A percentile compares a stretch with the other conserved stretches of the same genome.
Conservation (phyloP, 2,797 vertebrate genomes). For the Chelon labrosus region DNA sequence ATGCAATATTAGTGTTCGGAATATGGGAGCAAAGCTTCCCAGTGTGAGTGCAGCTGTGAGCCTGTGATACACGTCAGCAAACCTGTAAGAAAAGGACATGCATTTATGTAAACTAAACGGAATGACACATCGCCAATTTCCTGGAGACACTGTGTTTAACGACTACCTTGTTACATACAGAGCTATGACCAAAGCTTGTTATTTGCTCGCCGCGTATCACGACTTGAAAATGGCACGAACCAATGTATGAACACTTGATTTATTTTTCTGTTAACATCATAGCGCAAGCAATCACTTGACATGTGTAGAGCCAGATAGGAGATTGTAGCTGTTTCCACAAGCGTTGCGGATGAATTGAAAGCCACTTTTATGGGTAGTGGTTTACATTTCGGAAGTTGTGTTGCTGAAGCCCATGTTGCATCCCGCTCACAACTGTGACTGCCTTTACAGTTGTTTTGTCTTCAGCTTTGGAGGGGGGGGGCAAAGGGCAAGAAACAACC, state of each 20-base stretch:
- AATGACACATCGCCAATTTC: not conserved
- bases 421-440: not conserved
- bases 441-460: conserved; percentile 1
- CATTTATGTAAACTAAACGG: not conserved
- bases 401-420: not conserved
- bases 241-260: not conserved
- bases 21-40: not conserved
- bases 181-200: not conserved
- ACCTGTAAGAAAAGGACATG: not conserved
- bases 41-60: not conserved
- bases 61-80: not conserved
- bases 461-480: not conserved
- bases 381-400: not conserved
- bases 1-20: not conserved
- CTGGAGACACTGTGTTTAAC: too few relatives aligned
- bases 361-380: not conserved
- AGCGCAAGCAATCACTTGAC: not conserved
- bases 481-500: not conserved
- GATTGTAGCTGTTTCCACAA: not conserved
- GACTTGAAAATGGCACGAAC: not conserved
- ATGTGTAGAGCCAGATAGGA: not conserved
- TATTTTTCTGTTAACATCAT: not conserved
- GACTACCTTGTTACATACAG: too few relatives aligned
- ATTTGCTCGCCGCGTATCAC: not conserved
- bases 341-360: not conserved